Conservation (phyloP, 2,888 invertebrate species). For the Pristionchus entomophagus region DNA sequence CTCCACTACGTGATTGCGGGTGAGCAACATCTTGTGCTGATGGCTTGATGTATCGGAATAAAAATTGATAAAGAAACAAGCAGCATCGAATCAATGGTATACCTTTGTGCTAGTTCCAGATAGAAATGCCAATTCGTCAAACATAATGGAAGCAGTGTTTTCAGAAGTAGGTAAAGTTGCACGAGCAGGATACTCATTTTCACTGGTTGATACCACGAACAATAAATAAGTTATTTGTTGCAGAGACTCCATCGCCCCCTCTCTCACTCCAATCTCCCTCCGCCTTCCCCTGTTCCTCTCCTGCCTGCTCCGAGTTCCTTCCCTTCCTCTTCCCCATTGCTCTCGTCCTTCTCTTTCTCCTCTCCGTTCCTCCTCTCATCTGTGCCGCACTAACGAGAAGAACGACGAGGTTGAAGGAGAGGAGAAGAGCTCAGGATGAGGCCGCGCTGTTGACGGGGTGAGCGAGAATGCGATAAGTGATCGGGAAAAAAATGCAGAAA, state of each 20-base stretch:
- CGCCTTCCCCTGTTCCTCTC: not conserved
- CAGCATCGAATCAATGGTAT: no score
- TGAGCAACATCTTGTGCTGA: no score
- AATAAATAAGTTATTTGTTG: no score
- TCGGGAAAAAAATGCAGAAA: no score
- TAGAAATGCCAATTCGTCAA: no score
- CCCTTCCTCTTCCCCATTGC: not conserved
- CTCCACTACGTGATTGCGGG: not conserved
- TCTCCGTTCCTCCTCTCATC: constrained; percentile 6
- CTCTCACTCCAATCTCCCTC: not conserved
- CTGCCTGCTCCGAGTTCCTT: not conserved
- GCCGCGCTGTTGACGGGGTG: not conserved
- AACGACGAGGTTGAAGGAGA: not conserved
- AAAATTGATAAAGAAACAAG: no score
- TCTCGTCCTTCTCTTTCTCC: not conserved
- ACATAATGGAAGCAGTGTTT: no score
- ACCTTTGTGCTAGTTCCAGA: no score
- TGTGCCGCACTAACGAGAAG: constrained; percentile 39
- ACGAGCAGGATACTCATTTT: no score
- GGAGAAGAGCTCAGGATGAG: not conserved
- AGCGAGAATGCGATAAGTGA: not conserved
- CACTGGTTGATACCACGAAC: no score
- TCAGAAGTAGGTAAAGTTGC: no score
- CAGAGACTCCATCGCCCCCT: not conserved
- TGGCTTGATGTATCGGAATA: no score